Conservation (phyloP, 2,113 vertebrate species). For the Lampris incognitus region DNA sequence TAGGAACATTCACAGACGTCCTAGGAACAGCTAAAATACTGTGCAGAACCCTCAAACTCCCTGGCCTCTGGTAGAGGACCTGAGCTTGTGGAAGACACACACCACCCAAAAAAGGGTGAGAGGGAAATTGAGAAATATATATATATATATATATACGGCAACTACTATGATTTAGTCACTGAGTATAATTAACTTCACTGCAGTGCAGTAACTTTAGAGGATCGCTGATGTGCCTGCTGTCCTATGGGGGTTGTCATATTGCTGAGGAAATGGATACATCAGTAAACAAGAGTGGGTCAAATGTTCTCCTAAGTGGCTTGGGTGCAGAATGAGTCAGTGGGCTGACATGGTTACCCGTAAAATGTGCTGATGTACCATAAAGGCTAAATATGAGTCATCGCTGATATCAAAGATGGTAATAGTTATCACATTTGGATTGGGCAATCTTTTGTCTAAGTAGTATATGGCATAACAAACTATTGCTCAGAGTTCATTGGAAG, state of each 20-base stretch:
- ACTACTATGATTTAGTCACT: background rate
- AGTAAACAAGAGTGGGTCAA: slow-evolving; percentile 31
- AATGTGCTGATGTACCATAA: slow-evolving; percentile 50
- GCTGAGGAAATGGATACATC: slow-evolving; percentile 37
- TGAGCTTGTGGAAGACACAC: no score
- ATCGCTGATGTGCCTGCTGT: slow-evolving; percentile 21
- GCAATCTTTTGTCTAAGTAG: slow-evolving; percentile 40
- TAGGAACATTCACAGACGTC: no score
- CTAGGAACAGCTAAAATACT: no score
- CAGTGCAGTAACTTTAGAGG: slow-evolving; percentile 5
- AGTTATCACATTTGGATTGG: slow-evolving; percentile 55
- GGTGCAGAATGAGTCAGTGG: slow-evolving; percentile 63
- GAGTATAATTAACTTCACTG: background rate
- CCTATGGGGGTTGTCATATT: slow-evolving; percentile 27
- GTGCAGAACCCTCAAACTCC: no score
- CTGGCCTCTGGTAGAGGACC: no score
- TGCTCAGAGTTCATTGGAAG: background rate
- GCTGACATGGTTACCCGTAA: slow-evolving; percentile 53
- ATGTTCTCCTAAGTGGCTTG: slow-evolving; percentile 51
- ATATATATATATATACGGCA: background rate
- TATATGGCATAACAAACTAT: slow-evolving; percentile 8
- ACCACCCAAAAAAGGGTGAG: no score
- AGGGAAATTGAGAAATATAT: background rate
- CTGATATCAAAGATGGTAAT: slow-evolving; percentile 56
- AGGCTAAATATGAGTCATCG: slow-evolving; percentile 63